Evolutionary conservation across 2,888 invertebrate species (phyloP).

Genomic region (Plebejus melissa): DNA sequence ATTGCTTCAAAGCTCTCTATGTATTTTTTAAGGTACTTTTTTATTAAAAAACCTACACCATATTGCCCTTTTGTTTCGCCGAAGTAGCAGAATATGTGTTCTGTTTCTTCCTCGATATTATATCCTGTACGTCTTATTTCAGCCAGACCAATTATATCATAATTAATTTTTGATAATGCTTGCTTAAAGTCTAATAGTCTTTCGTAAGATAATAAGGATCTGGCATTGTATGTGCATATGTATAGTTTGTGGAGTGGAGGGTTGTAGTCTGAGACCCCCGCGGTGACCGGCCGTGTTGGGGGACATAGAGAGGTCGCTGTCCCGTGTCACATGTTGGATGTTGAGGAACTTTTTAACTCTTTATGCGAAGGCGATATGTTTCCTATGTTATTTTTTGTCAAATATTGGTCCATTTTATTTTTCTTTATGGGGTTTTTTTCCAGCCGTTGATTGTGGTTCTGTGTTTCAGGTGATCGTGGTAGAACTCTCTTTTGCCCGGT

Average conservation of each 20-base stretch:
- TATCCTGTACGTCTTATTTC: constrained; percentile 27
- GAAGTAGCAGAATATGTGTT: constrained; percentile 30
- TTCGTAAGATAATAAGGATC: constrained; percentile 30
- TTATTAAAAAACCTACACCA: constrained; percentile 33
- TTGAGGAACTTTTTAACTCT: not conserved
- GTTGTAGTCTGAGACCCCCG: constrained; percentile 31
- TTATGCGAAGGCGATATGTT: too few relatives aligned
- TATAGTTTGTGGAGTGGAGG: constrained; percentile 32
- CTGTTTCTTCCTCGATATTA: constrained; percentile 30
- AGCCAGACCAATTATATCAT: constrained; percentile 24
- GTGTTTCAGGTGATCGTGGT: too few relatives aligned
- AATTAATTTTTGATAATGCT: constrained; percentile 30
- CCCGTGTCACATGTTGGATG: constrained; percentile 11
- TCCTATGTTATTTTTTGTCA: too few relatives aligned
- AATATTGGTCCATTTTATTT: too few relatives aligned
- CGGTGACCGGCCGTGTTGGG: constrained; percentile 31
- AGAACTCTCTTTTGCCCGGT: too few relatives aligned
- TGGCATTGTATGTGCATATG: constrained; percentile 33
- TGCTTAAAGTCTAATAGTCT: constrained; percentile 30
- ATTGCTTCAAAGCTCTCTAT: constrained; percentile 31
- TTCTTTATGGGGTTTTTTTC: too few relatives aligned
- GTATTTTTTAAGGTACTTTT: constrained; percentile 29
- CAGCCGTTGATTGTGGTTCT: too few relatives aligned
- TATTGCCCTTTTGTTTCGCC: constrained; percentile 32
- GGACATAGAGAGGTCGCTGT: constrained; percentile 22